phyloP scores from a whole-genome alignment of 2,888 invertebrate genomes.

The Dryocosmus kuriphilus region DNA sequence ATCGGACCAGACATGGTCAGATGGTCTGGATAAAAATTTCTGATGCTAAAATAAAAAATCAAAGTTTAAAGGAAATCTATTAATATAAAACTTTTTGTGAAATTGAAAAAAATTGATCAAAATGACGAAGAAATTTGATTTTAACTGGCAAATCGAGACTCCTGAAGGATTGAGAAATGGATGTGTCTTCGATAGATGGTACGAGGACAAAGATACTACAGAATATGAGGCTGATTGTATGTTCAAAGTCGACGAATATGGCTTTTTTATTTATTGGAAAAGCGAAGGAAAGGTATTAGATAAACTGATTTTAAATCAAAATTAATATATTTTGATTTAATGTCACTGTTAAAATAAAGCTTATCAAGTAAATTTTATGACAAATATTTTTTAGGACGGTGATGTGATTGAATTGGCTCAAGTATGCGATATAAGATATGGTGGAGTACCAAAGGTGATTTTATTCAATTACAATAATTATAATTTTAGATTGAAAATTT shows the following conservation, averaged over 20 bases:
- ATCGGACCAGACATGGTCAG: not conserved
- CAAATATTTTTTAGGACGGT: slow-evolving; percentile 66
- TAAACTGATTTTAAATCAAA: too few relatives aligned
- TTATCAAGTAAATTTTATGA: not conserved
- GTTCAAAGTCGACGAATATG: slow-evolving; percentile 83
- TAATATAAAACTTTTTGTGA: not conserved
- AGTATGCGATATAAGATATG: slow-evolving; percentile 76
- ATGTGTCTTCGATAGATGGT: slow-evolving; percentile 83
- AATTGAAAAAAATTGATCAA: slow-evolving; percentile 28
- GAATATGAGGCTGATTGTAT: slow-evolving; percentile 80
- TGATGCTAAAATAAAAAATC: not conserved
- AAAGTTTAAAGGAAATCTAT: slow-evolving; percentile 32
- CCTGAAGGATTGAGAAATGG: slow-evolving; percentile 81
- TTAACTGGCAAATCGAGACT: slow-evolving; percentile 83
- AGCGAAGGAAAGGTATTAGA: slow-evolving; percentile 79
- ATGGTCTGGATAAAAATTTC: slow-evolving; percentile 9
- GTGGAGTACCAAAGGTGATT: slow-evolving; percentile 73
- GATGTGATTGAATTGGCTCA: slow-evolving; percentile 76
- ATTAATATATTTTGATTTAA: not conserved
- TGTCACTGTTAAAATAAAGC: not conserved
- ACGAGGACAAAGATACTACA: slow-evolving; percentile 82
- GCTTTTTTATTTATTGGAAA: slow-evolving; percentile 84
- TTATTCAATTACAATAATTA: too few relatives aligned
- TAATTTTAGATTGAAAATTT: not conserved
- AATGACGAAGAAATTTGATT: slow-evolving; percentile 85